Conservation (phyloP, 1,140 invertebrate species). For the Nymphalis io region DNA sequence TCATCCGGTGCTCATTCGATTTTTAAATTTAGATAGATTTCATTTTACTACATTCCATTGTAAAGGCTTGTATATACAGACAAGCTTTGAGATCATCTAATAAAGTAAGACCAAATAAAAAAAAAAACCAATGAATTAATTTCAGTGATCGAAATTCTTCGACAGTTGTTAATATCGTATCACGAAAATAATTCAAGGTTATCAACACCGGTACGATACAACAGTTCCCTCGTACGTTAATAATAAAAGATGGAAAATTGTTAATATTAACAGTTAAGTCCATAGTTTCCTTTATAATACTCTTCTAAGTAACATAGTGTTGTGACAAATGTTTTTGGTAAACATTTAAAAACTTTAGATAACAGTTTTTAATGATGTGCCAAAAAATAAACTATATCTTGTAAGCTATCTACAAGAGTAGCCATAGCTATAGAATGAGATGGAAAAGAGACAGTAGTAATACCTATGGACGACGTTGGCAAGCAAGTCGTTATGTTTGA, state of each 20-base stretch:
- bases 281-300: constrained; percentile 1
- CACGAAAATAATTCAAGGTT: constrained; percentile 39
- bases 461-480: constrained; percentile 98
- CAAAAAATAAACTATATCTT: constrained; percentile 39
- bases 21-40: constrained; percentile 38
- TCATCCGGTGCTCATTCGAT: constrained; percentile 57
- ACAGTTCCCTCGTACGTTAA: constrained; percentile 32
- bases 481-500: constrained; percentile 96
- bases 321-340: constrained; percentile 22
- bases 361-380: constrained; percentile 29
- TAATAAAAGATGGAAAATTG: constrained; percentile 27
- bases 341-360: constrained; percentile 16
- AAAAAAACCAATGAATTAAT: constrained; percentile 34
- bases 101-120: constrained; percentile 26
- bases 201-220: constrained; percentile 38
- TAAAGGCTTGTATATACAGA: constrained; percentile 57
- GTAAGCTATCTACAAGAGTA: constrained; percentile 47
- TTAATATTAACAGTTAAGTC: constrained; percentile 27
- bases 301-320: constrained; percentile 10
- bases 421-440: constrained; percentile 33
- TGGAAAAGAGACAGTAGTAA: constrained; percentile 15
- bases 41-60: constrained; percentile 51
- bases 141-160: constrained; percentile 21
- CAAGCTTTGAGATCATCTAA: constrained; percentile 47
- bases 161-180: constrained; percentile 29